Evolutionary conservation across 2,888 invertebrate genomes (phyloP), one percentile per base, ranked within the genome.

Genomic region (Cosmopolites sordidus): DNA sequence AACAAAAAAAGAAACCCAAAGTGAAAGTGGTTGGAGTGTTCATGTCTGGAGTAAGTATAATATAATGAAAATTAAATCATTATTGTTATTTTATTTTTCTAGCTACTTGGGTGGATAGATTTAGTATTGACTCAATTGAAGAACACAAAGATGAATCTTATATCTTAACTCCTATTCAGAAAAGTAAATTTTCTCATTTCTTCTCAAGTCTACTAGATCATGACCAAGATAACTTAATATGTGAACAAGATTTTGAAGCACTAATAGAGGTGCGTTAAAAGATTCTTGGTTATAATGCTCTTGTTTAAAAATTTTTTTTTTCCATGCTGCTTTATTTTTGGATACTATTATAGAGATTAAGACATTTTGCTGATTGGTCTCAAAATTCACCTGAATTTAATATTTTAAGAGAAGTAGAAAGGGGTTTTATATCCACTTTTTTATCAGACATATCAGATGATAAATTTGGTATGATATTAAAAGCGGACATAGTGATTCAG

Each of bases 301-400:
- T 33, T 16, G 11, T 43, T 43, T n/a, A n/a, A 37, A 43, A 18
- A 22, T 2, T 39, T 42, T 59, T 62, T 60, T 52, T 60, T 66
- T 67, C 61, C 65, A 68, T 64, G 67, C 68, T 69, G 48, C 63
- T 57, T 61, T 65, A 69, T 54, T 57, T 17, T 44, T 54, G 12
- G n/a, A 33, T 12, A 40, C 27, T 38, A 41, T 11, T 58, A 62
- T 63, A 82, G 81, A 76, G 78, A 69, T 74, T 87, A 66, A 81
- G 86, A 51, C 85, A 86, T 73, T 87, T 86, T 69, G 85, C 86
- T 41, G 87, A 87, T 70, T 87, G 87, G 87, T 84, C 86, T 46
- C 78, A 76, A 60, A 84, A 85, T 72, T 85, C 85, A 30, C 80
- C 84, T 16, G 86, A 87, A 71, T 86, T 83, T 68, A 81, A 86